phyloP scores from a whole-genome alignment of 2,888 invertebrate species.

The Drosophila neutralis region DNA sequence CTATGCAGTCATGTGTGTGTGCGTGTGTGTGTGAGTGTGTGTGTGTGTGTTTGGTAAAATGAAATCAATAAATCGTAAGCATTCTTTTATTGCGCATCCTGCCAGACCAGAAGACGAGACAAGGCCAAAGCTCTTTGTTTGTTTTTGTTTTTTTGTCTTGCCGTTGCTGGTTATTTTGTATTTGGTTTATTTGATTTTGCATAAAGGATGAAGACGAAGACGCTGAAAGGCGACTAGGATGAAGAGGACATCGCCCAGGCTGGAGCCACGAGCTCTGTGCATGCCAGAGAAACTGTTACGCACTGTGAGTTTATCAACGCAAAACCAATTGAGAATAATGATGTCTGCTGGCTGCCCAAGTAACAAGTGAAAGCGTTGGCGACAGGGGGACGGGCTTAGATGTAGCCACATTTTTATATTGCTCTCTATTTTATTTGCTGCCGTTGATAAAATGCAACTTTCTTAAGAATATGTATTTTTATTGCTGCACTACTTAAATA shows the following conservation, averaged over 20 bases:
- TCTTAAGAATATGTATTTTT: constrained; percentile 9
- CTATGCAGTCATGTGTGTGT: constrained; percentile 27
- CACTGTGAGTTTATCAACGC: constrained; percentile 75
- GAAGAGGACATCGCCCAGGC: constrained; percentile 20
- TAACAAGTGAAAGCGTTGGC: constrained; percentile 44
- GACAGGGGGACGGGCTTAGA: constrained; percentile 15
- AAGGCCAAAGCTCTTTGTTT: constrained; percentile 23
- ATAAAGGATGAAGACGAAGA: constrained; percentile 69
- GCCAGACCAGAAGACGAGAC: constrained; percentile 39
- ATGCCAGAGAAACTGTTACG: constrained; percentile 43
- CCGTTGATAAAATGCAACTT: constrained; percentile 41
- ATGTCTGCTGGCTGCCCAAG: constrained; percentile 61
- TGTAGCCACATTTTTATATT: constrained; percentile 48
- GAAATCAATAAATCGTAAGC: constrained; percentile 75
- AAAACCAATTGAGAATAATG: constrained; percentile 72
- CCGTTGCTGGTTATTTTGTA: constrained; percentile 28
- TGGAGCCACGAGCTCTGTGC: constrained; percentile 5
- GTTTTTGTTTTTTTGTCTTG: constrained; percentile 2
- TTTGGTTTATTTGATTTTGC: constrained; percentile 69
- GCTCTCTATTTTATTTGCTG: constrained; percentile 14
- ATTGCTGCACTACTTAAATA: constrained; percentile 29
- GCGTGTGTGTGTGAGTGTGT: constrained; percentile 22
- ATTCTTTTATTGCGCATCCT: constrained; percentile 57
- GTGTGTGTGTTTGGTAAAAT: constrained; percentile 56
- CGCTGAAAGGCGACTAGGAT: constrained; percentile 33